Conservation (phyloP, 2,888 invertebrate genomes). For the Eilema sororculum region DNA sequence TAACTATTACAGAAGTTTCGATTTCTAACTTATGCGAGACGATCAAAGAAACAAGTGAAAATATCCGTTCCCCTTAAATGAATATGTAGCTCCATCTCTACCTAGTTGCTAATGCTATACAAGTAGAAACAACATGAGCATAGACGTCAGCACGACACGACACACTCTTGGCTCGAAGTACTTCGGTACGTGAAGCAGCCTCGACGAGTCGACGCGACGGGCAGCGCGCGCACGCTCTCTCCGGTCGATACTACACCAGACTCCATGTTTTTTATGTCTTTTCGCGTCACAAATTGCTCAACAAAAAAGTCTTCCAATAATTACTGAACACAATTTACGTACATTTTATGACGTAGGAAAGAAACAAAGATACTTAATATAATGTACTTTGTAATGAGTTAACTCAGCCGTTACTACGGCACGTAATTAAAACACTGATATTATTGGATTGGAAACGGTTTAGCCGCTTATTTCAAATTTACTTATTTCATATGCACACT, state of each 20-base stretch:
- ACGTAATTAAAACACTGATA: conserved; percentile 12
- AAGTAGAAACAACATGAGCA: conserved; percentile 38
- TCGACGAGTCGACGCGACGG: conserved; percentile 48
- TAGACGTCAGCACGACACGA: conserved; percentile 38
- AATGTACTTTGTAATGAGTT: conserved; percentile 22
- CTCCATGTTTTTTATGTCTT: conserved; percentile 85
- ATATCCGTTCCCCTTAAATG: conserved; percentile 24
- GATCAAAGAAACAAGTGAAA: conserved; percentile 21
- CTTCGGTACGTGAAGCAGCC: conserved; percentile 39
- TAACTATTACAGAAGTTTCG: conserved; percentile 1
- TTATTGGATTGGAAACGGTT: conserved; percentile 16
- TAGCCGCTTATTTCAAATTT: conserved; percentile 8
- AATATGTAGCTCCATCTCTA: conserved; percentile 30
- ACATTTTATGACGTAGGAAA: conserved; percentile 52
- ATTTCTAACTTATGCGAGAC: conserved; percentile 13
- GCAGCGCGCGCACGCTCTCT: conserved; percentile 78
- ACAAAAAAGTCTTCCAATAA: conserved; percentile 76
- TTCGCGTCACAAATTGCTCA: conserved; percentile 79
- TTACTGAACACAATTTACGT: conserved; percentile 66
- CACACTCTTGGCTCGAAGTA: conserved; percentile 48
- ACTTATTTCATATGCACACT: neutral
- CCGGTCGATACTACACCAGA: conserved; percentile 85
- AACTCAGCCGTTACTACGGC: conserved; percentile 1
- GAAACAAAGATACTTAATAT: conserved; percentile 34
- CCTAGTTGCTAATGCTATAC: conserved; percentile 37